phyloP scores from a whole-genome alignment of 2,888 invertebrate species.

The Pristionchus maxplancki region DNA sequence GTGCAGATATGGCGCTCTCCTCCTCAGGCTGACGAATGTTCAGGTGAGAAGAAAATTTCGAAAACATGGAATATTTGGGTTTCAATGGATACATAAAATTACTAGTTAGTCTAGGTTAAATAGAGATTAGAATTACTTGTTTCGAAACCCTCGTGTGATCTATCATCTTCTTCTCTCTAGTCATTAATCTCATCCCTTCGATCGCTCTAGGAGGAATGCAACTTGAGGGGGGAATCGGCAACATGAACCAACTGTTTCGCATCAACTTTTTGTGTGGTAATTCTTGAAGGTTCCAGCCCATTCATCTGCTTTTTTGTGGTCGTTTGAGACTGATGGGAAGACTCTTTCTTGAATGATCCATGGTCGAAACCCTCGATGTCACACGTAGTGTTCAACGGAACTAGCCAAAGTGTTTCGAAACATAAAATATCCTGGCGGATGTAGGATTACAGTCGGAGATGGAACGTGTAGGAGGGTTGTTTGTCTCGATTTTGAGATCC shows the following conservation, averaged over 20 bases:
- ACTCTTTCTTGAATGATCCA: background rate
- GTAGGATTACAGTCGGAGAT: background rate
- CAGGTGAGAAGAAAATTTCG: constrained; percentile 56
- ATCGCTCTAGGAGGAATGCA: background rate
- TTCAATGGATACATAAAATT: background rate
- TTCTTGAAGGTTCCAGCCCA: constrained; percentile 43
- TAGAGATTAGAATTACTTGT: too few relatives aligned
- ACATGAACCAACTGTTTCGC: constrained; percentile 30
- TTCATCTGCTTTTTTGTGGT: constrained; percentile 3
- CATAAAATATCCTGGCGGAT: background rate
- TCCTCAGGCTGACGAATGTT: constrained; percentile 66
- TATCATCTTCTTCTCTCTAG: background rate
- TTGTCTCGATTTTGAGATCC: constrained; percentile 23
- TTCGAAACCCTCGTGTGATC: background rate
- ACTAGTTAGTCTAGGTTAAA: too few relatives aligned
- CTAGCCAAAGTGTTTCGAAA: background rate
- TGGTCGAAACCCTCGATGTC: background rate
- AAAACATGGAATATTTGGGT: background rate
- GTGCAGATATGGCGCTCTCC: constrained; percentile 66
- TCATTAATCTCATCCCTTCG: background rate
- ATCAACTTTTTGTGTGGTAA: constrained; percentile 2
- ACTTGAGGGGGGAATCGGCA: constrained; percentile 8
- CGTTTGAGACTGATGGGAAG: background rate
- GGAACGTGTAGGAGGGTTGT: constrained; percentile 40
- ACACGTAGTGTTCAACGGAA: background rate